Evolutionary conservation across 2,113 vertebrate genomes (phyloP).

Genomic region (Nycticryphes semicollaris): DNA sequence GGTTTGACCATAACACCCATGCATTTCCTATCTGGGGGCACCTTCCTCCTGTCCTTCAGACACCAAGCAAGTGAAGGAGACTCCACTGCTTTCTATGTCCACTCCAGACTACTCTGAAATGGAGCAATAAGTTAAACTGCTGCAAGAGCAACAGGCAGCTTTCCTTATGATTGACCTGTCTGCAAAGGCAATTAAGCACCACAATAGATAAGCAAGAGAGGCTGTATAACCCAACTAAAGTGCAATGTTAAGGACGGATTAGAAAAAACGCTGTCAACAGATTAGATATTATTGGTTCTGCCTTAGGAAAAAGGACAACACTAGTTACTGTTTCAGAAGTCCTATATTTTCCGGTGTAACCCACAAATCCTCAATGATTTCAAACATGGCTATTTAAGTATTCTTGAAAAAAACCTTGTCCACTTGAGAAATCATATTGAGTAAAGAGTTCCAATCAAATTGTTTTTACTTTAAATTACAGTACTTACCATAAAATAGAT

Average conservation of each 20-base stretch:
- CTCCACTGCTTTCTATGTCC: background rate
- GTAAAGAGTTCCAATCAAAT: background rate
- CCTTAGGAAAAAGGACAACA: background rate
- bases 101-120: background rate
- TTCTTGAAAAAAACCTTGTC: background rate
- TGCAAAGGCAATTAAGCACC: background rate
- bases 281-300: background rate
- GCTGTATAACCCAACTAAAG: background rate
- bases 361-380: background rate
- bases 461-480: background rate
- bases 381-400: background rate
- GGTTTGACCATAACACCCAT: fast-evolving
- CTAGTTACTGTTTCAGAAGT: background rate
- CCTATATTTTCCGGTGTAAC: background rate
- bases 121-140: no score
- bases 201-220: background rate
- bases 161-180: background rate
- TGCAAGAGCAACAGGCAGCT: background rate
- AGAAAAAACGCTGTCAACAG: background rate
- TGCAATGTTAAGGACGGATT: background rate
- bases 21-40: background rate
- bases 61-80: background rate
- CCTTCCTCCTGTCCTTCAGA: background rate
- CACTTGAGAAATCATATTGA: background rate
- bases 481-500: background rate